Base-by-base conservation (phyloP, 2,888 invertebrate species). In the Habroteleia sp. region DNA sequence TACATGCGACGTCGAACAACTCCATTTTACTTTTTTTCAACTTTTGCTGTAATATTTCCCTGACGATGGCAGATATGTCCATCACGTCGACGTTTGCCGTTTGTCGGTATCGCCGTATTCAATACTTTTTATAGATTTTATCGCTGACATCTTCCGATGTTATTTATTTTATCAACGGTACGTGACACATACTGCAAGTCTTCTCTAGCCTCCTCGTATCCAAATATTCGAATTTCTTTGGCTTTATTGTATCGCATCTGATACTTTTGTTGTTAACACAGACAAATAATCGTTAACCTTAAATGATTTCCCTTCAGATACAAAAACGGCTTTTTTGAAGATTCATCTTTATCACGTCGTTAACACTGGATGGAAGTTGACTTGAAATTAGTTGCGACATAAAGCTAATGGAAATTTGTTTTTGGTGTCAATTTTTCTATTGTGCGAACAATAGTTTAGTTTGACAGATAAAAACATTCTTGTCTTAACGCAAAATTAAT, bases 51-150 rank as follows among this genome's bases (percentile, higher is more conserved):
- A 56, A 71, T 71, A 74, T 77, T 77, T 71, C 25, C 62, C 20
- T 11, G 71, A 63, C 74, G 71, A 77, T 66, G 65, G 71, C 60
- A 77, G 66, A 77, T 77, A 77, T 77, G 77, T 77, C 74, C 74
- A 77, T 77, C 77, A 74, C 77, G 74, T 77, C 56, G 71, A 66
- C 27, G 46, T 52, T 56, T 54, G 71, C 60, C 62, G 74, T 77
- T 77, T 74, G 76, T 77, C 76, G 77, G 77, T 74, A 74, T 77
- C 68, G 69, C 60, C 48, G 74, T 74, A 77, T 74, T 77, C 74
- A 71, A 77, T 77, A 77, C 77, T 77, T 77, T 71, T 77, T 74
- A 77, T 74, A 77, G 77, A 77, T 74, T 74, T 60, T 77, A 77
- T 77, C 77, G 56, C 71, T 35, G 56, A 35, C 73, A 54, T 66